Conservation (phyloP, 2,888 invertebrate genomes). For the Volucella inanis region DNA sequence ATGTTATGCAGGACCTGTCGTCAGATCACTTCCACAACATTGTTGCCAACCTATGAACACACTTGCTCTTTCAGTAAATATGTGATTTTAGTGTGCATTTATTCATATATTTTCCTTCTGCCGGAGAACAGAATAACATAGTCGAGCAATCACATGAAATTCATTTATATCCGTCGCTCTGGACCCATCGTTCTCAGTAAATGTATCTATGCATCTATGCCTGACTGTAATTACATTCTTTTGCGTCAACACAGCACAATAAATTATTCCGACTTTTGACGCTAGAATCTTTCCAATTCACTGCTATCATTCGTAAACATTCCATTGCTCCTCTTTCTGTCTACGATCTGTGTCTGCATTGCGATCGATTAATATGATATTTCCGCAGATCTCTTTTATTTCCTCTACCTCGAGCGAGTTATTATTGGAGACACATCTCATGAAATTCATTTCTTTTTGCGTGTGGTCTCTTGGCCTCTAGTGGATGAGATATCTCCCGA, state of each 20-base stretch:
- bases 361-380: constrained; percentile 61
- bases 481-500: constrained; percentile 17
- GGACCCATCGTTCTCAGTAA: too few species aligned
- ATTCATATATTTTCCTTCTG: too few species aligned
- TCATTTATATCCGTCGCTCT: too few species aligned
- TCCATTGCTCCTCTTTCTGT: constrained; percentile 37
- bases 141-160: too few species aligned
- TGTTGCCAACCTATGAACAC: too few species aligned
- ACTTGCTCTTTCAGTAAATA: too few species aligned
- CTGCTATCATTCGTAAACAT: constrained; percentile 37
- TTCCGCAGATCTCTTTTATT: constrained; percentile 12
- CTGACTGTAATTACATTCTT: constrained; percentile 50
- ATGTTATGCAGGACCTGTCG: too few species aligned
- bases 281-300: constrained; percentile 57
- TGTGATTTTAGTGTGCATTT: too few species aligned
- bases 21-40: too few species aligned
- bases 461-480: constrained; percentile 43
- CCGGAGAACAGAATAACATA: too few species aligned
- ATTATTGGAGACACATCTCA: constrained; percentile 57
- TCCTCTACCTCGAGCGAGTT: constrained; percentile 19
- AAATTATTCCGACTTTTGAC: constrained; percentile 53
- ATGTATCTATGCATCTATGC: too few species aligned
- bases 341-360: constrained; percentile 11
- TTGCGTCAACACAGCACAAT: constrained; percentile 35
- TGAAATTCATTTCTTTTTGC: constrained; percentile 37